Percentiles rank a stretch among this genome's conserved stretches.
These are phyloP conservation scores for Urocynchramus pylzowi DNA, from an alignment of 2,113 vertebrate species.

Conservation along the genomic window DNA sequence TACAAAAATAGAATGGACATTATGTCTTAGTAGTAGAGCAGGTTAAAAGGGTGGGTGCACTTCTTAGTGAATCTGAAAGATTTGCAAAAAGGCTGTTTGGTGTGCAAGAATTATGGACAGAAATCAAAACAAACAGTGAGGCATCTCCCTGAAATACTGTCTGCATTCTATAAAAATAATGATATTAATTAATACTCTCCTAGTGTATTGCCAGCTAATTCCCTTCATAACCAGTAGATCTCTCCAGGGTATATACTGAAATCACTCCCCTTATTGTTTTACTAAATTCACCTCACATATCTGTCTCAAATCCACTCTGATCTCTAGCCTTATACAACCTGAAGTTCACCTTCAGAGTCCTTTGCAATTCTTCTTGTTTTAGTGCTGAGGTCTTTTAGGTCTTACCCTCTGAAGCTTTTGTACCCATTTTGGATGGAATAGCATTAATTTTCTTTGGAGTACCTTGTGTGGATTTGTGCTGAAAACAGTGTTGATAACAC, in stretches of 20 bases:
- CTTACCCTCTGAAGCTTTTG: not conserved
- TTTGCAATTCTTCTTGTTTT: not conserved
- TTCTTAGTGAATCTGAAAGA: not conserved
- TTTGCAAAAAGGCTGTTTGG: not conserved
- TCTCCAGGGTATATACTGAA: not conserved
- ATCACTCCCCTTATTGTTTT: not conserved
- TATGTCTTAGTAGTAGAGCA: not conserved
- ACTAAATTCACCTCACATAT: not conserved
- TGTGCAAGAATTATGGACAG: not conserved
- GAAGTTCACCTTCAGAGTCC: not conserved
- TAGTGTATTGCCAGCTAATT: not conserved
- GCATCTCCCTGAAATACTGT: not conserved
- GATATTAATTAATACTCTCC: not conserved
- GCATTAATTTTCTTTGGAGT: not conserved
- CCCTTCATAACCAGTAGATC: not conserved
- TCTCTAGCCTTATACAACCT: not conserved
- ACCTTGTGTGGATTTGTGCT: not conserved
- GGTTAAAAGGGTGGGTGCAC: not conserved
- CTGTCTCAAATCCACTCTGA: not conserved
- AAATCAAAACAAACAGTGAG: not conserved
- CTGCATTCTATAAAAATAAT: not conserved
- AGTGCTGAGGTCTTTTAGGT: not conserved
- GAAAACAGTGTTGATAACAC: not conserved
- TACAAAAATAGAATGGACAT: not conserved
- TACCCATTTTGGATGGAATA: not conserved